Base-by-base conservation (phyloP, 2,888 invertebrate genomes). In the Hemicrepidius hirtus region DNA sequence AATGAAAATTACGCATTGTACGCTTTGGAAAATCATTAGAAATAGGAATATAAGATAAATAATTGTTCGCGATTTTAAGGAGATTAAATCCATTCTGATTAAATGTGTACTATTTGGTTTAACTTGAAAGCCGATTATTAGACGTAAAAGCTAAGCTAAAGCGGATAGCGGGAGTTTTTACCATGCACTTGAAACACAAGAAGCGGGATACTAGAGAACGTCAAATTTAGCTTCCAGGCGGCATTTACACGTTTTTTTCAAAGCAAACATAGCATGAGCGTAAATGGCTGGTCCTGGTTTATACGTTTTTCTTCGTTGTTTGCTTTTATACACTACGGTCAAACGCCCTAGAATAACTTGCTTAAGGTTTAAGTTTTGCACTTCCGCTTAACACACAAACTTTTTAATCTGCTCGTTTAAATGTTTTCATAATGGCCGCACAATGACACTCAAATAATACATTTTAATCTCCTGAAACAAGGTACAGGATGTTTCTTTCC, bases 51-150 rank as follows among this genome's bases (percentile, higher is more conserved):
- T 6, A 24, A 28, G 4, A 12, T 9, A n/a, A 55, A 35, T 57
- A 37, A 57, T 18, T 57, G 35, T 57, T 35, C 37, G 13, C 9
- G 16, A 57, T 57, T 57, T 57, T 18, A 57, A 57, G 20, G 16
- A 37, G 35, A 49, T 49, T 49, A 49, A 21, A 21, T 18, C 35
- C 57, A 16, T 24, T 21, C 12, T 12, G 50, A 50, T 50, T 57
- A 57, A 57, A 32, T 16, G 7, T 57, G 13, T 35, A 57, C 57
- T 57, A 35, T 35, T 57, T 50, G n/a, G 50, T 50, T 57, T 57
- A 57, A 57, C 35, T 35, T 12, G 9, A 57, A 57, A 57, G 57
- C 57, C 35, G 57, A 57, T 57, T 57, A 57, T 57, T 55, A 35
- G 18, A 35, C 50, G 57, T 57, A 57, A 18, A 32, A 37, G 13